These are phyloP conservation scores for Archocentrus centrarchus DNA, from an alignment of 2,113 vertebrate genomes.

Conservation along the genomic window DNA sequence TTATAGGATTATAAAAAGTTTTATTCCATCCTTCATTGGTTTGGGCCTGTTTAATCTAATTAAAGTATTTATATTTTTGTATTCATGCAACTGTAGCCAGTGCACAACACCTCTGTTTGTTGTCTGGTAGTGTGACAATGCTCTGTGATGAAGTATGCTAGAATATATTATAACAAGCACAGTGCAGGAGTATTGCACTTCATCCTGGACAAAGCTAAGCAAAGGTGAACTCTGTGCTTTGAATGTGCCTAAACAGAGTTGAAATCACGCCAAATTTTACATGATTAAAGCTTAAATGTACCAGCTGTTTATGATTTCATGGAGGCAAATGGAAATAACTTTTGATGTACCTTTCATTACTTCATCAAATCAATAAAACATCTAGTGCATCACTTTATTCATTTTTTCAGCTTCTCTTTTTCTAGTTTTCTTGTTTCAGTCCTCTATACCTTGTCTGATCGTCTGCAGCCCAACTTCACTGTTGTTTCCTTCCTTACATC, in stretches of 20 bases:
- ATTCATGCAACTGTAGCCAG: neutral
- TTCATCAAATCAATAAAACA: neutral
- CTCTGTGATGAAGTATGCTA: neutral
- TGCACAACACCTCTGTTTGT: neutral
- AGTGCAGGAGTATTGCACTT: neutral
- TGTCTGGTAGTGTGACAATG: neutral
- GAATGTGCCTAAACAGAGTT: neutral
- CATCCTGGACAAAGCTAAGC: neutral
- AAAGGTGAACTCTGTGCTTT: neutral
- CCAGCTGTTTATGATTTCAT: neutral
- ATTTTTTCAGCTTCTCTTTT: neutral
- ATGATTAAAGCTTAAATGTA: neutral
- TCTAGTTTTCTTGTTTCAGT: neutral
- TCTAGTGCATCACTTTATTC: neutral
- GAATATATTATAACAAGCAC: neutral
- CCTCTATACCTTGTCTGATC: neutral
- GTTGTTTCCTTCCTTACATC: neutral
- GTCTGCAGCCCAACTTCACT: neutral
- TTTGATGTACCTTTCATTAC: neutral
- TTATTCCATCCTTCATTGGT: neutral
- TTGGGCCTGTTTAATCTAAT: neutral
- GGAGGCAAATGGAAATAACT: neutral
- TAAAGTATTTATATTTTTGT: neutral
- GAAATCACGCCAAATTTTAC: neutral
- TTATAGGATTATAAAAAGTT: neutral